Evolutionary conservation across 2,113 vertebrate species (phyloP).

Genomic region (Ictalurus punctatus): DNA sequence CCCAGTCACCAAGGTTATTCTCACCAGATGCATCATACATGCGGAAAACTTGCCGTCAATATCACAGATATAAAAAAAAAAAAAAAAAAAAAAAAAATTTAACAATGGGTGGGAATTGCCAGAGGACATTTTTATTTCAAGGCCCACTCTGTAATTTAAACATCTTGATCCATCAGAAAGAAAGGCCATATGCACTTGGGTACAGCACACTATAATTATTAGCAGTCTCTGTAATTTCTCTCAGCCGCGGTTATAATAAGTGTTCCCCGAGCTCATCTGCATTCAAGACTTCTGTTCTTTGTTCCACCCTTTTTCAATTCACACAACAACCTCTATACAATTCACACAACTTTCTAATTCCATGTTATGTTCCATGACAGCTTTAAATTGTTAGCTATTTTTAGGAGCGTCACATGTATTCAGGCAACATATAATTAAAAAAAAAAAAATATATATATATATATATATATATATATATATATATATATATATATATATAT

Average conservation of each 20-base stretch:
- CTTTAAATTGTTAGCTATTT: neutral
- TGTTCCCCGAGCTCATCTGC: slow-evolving; percentile 3
- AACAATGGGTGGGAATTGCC: slow-evolving; percentile 29
- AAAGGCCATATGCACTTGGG: slow-evolving; percentile 14
- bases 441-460: neutral
- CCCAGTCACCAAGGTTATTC: neutral
- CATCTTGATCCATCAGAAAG: slow-evolving; percentile 44
- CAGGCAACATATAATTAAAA: neutral
- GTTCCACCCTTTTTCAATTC: neutral
- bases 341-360: neutral
- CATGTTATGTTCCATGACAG: neutral
- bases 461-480: too few species aligned
- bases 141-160: slow-evolving; percentile 45
- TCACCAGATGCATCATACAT: neutral
- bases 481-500: too few species aligned
- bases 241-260: slow-evolving; percentile 31
- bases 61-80: neutral
- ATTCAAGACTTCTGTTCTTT: neutral
- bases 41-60: slow-evolving; percentile 16
- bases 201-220: slow-evolving; percentile 43
- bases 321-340: neutral
- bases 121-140: slow-evolving; percentile 41
- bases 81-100: neutral
- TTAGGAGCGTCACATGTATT: neutral
- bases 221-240: slow-evolving; percentile 36